Base-by-base conservation (phyloP, 2,888 invertebrate species). In the Troides helena region DNA sequence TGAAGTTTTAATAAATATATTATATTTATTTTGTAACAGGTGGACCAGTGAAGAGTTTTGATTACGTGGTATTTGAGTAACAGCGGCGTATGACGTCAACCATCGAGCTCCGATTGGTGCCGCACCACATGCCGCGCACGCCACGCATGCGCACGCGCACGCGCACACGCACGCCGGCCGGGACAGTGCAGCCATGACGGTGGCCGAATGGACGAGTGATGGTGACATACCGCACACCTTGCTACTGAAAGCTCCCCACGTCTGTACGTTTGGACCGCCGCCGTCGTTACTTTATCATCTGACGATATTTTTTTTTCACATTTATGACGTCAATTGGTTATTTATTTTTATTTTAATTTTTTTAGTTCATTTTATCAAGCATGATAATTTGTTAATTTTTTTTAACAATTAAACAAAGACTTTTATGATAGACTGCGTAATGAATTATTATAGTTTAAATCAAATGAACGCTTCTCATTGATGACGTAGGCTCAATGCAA, bases 111-210 rank as follows among this genome's bases (percentile, higher is more conserved):
- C 77, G 78, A 72, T 74, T 62, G 23, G 50, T 77, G 75, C 80
- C 77, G 77, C 75, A 81, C 80, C 80, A 78, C 75, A 82, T 81
- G 84, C 82, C 77, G 79, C 78, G 81, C 79, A 77, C 30, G 30
- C 30, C 30, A 3, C 81, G 84, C 82, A 83, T 77, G 79, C 78
- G 81, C 80, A 77, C 79, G 77, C 78, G 30, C 80, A 78, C 75
- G 82, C 81, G 84, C 82, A 83, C 77, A 79, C 78, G 81, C 80
- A 77, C 80, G 77, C 78, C 81, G 79, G 78, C 81, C 84, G 82
- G 78, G 80, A 76, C 75, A 75, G 81, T 77, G 74, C 80, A 80
- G 80, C 79, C 72, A 72, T 76, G 78, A 77, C 72, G 72, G 74
- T 73, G 64, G 63, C 67, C 67, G 70, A 30, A 67, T 70, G 65